These are phyloP conservation scores for Plodia interpunctella DNA, from an alignment of 1,140 invertebrate genomes.

Conservation along the genomic window DNA sequence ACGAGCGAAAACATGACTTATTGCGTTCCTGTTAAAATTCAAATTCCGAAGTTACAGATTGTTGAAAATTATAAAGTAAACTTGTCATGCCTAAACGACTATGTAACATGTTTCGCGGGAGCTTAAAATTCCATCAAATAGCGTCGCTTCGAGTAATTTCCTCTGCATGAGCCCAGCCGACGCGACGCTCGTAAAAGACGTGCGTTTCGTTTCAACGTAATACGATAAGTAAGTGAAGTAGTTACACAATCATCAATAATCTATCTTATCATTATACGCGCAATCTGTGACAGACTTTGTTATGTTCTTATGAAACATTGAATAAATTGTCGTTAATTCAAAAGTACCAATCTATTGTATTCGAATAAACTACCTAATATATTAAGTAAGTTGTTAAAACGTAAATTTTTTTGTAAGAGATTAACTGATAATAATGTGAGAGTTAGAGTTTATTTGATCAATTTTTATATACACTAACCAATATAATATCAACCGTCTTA, in stretches of 20 bases:
- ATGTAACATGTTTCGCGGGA: constrained; percentile 30
- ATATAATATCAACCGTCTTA: no score
- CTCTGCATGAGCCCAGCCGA: constrained; percentile 16
- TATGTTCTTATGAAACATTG: no score
- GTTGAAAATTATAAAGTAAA: constrained; percentile 22
- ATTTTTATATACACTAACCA: no score
- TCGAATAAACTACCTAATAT: no score
- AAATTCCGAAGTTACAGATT: not conserved
- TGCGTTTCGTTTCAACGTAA: not conserved
- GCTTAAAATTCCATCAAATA: constrained; percentile 40
- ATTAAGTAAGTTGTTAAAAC: no score
- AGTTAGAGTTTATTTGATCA: no score
- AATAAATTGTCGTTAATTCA: no score
- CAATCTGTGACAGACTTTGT: no score
- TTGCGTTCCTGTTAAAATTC: not conserved
- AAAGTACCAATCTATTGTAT: no score
- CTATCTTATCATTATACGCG: no score
- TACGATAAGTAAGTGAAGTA: not conserved
- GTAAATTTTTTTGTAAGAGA: no score
- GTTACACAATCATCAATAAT: not conserved
- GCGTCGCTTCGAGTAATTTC: constrained; percentile 34
- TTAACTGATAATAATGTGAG: no score
- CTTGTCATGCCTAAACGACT: constrained; percentile 29
- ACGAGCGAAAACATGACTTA: not conserved
- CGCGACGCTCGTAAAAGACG: constrained; percentile 13